Conservation (phyloP, 1,140 invertebrate genomes). For the Nixonia krombeini region DNA sequence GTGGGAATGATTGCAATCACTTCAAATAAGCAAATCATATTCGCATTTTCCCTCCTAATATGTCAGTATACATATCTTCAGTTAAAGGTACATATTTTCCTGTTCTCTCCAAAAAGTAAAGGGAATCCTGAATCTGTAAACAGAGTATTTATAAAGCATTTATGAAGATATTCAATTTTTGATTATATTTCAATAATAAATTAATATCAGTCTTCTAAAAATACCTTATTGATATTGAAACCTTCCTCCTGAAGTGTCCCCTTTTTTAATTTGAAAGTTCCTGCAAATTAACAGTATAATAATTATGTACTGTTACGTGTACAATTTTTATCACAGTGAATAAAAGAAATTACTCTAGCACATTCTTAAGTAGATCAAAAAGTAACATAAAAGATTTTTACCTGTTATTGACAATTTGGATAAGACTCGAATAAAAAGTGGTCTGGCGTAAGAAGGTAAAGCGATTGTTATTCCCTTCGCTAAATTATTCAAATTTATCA, state of each 20-base stretch:
- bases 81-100: slow-evolving; percentile 78
- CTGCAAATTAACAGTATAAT: slow-evolving; percentile 56
- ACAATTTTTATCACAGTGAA: no score
- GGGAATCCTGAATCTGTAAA: slow-evolving; percentile 75
- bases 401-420: slow-evolving; percentile 86
- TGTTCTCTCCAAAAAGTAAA: slow-evolving; percentile 82
- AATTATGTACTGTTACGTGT: no score
- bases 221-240: slow-evolving; percentile 75
- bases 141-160: slow-evolving; percentile 17
- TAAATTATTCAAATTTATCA: slow-evolving; percentile 78
- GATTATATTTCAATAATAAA: no score
- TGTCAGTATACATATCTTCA: slow-evolving; percentile 77
- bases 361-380: no score
- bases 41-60: slow-evolving; percentile 75
- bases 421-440: slow-evolving; percentile 90
- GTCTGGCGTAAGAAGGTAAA: slow-evolving; percentile 88
- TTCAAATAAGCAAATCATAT: no score
- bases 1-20: no score
- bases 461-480: slow-evolving; percentile 76
- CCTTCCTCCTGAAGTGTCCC: slow-evolving; percentile 84
- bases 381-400: no score
- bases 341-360: no score
- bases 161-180: no score
- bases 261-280: slow-evolving; percentile 94
- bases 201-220: no score